These are phyloP conservation scores for Drosophila rufa DNA, from an alignment of 1,140 invertebrate genomes.

Conservation along the genomic window DNA sequence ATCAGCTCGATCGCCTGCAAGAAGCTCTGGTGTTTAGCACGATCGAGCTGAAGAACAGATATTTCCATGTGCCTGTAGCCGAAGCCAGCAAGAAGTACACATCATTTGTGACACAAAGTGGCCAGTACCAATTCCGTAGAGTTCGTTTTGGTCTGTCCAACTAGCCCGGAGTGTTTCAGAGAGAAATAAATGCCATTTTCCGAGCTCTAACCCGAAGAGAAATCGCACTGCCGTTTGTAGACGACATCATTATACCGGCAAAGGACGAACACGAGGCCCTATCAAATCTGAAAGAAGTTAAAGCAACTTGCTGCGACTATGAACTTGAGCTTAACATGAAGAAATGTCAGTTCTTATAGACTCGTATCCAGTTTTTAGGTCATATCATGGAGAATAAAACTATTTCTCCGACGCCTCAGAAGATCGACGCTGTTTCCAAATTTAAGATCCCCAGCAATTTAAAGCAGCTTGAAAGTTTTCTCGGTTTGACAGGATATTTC, in stretches of 20 bases:
- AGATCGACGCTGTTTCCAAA: background rate
- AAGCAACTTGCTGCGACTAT: conserved; percentile 6
- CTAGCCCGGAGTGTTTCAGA: conserved; percentile 5
- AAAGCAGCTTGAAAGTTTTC: conserved; percentile 25
- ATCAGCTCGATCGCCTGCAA: background rate
- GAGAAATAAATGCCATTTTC: too few relatives aligned
- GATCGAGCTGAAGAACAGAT: background rate
- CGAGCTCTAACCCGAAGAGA: background rate
- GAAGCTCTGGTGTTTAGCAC: conserved; percentile 1
- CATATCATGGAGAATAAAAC: conserved; percentile 10
- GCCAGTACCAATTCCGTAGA: background rate
- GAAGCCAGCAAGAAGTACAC: background rate
- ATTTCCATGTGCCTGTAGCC: conserved; percentile 4
- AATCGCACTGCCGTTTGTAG: conserved; percentile 5
- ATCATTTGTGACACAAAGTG: background rate
- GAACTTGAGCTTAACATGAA: background rate
- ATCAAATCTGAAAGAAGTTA: conserved; percentile 17
- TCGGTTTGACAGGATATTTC: conserved; percentile 26
- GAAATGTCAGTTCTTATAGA: background rate
- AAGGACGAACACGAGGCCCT: conserved; percentile 8
- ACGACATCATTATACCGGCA: conserved; percentile 10
- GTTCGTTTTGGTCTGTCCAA: background rate
- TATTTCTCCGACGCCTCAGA: too few relatives aligned
- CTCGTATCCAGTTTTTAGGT: background rate
- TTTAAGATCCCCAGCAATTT: conserved; percentile 2